These are phyloP conservation scores for Myrmophylax atrothorax DNA, from an alignment of 2,113 vertebrate species.

Conservation along the genomic window DNA sequence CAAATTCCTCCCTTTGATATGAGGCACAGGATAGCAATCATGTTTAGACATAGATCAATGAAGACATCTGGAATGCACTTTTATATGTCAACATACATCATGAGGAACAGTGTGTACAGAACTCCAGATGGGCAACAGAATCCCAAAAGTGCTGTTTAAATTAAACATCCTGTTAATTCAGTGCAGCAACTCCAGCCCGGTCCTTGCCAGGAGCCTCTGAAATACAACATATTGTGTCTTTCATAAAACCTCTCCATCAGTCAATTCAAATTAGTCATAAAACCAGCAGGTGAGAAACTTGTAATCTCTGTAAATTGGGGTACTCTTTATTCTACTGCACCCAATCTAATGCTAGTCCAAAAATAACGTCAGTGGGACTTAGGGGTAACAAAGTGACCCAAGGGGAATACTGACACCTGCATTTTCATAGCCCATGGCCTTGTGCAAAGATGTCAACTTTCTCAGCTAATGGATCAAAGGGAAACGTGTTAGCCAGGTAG, in stretches of 20 bases:
- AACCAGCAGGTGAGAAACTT: background rate
- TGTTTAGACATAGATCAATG: background rate
- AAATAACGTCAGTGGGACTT: background rate
- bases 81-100: background rate
- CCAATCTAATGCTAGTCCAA: background rate
- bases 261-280: background rate
- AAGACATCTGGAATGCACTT: slow-evolving; percentile 32
- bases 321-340: background rate
- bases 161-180: background rate
- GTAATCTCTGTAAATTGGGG: background rate
- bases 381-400: background rate
- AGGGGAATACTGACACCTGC: background rate
- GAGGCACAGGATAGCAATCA: background rate
- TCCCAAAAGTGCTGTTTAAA: background rate
- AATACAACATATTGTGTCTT: background rate
- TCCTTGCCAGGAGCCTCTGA: background rate
- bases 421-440: background rate
- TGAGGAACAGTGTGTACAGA: slow-evolving; percentile 1
- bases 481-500: background rate
- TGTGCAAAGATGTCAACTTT: background rate
- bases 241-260: background rate
- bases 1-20: slow-evolving; percentile 29
- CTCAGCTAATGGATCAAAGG: background rate
- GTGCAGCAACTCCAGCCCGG: background rate
- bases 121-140: background rate